Base-by-base conservation (phyloP, 2,888 invertebrate genomes). In the Drosophila affinis region DNA sequence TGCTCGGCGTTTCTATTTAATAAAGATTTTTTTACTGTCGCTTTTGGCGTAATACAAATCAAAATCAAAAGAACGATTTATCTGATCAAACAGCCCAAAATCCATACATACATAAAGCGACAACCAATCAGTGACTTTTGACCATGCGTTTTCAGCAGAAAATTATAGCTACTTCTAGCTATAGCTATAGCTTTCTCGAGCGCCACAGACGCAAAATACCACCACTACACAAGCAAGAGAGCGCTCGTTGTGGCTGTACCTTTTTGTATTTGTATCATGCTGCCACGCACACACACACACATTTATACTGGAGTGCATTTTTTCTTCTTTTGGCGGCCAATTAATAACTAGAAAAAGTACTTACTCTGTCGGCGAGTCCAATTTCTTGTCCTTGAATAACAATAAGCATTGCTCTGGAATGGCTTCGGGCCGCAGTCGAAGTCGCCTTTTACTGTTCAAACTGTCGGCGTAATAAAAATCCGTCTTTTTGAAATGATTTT, bases 1-100 rank as follows among this genome's bases (percentile, higher is more conserved):
- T 3, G 69, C 64, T 18, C 18, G 67, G 27, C 53, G 59, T 9
- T 68, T 74, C 46, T 81, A 76, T n/a, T 39, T n/a, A n/a, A 39
- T 39, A 39, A 39, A 3, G 14, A n/a, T n/a, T 14, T n/a, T n/a
- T n/a, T n/a, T n/a, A n/a, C n/a, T n/a, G n/a, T n/a, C n/a, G n/a
- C n/a, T n/a, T n/a, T n/a, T n/a, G n/a, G n/a, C n/a, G n/a, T n/a
- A n/a, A n/a, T n/a, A n/a, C n/a, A n/a, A n/a, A n/a, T n/a, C n/a
- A n/a, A n/a, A n/a, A n/a, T n/a, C n/a, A n/a, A n/a, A n/a, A n/a
- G 29, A 0, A 32, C 10, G 3, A 32, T 32, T 32, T 12, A 0
- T 10, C 10, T 3, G 10, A 3, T 34, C 4, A 34, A 34, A 34
- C 3, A 12, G 0, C 12, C 12, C 10, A 34, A 34, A 3, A 34